Percentiles rank a stretch among this genome's conserved stretches.
Evolutionary conservation across 2,113 vertebrate genomes (phyloP).

Genomic region (Otus sunia): DNA sequence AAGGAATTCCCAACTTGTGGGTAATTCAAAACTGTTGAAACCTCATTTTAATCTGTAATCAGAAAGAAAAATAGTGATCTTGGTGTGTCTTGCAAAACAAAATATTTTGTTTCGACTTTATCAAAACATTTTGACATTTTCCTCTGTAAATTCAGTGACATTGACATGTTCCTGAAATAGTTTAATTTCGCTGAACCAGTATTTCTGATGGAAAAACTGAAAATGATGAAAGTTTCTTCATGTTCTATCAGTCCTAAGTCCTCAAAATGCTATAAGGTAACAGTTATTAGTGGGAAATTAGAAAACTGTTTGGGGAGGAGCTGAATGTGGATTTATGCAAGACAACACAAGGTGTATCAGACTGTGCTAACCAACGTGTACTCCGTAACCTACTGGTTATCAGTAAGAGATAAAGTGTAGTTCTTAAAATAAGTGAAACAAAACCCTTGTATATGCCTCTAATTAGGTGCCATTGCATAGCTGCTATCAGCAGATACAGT

Average conservation of each 20-base stretch:
- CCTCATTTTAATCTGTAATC: not conserved
- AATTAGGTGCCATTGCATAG: not conserved
- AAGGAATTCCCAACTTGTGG: not conserved
- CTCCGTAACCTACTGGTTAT: not conserved
- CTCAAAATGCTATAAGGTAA: not conserved
- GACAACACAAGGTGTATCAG: not conserved
- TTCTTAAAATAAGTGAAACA: not conserved
- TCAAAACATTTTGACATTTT: not conserved
- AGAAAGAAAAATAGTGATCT: not conserved
- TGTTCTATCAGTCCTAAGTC: rapidly evolving
- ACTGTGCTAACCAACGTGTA: not conserved
- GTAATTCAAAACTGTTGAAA: not conserved
- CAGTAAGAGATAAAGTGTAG: not conserved
- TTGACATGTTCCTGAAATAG: not conserved
- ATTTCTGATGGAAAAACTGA: not conserved
- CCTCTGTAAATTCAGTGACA: not conserved
- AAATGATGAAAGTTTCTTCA: not conserved
- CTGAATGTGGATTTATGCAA: not conserved
- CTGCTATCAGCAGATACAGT: not conserved
- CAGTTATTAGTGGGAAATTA: not conserved
- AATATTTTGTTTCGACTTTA: not conserved
- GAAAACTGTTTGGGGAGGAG: not conserved
- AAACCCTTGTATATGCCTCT: not conserved
- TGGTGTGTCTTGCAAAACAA: not conserved
- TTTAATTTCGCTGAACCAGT: not conserved